A percentile compares a stretch with the other conserved stretches of the same genome.
These are phyloP conservation scores for Ammospiza nelsoni DNA, from an alignment of 2,113 vertebrate genomes.

Conservation along the genomic window DNA sequence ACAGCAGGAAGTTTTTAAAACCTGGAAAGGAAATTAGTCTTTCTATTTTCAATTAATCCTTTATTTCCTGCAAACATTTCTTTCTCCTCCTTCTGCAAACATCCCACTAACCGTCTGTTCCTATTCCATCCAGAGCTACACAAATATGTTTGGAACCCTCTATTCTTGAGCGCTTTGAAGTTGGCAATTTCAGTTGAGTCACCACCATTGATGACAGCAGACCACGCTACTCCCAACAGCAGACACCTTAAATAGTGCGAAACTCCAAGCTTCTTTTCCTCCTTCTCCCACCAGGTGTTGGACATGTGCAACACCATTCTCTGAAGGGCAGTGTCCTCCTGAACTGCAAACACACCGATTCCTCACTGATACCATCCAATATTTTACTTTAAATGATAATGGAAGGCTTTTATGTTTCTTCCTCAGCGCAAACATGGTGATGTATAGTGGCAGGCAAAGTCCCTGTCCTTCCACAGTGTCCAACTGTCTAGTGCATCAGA, in stretches of 20 bases:
- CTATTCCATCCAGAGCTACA: neutral
- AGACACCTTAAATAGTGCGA: neutral
- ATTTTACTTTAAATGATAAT: neutral
- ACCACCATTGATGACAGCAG: neutral
- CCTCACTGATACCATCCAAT: neutral
- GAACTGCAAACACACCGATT: neutral
- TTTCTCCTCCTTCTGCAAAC: neutral
- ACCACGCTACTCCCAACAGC: neutral
- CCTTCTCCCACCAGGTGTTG: neutral
- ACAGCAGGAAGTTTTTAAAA: neutral
- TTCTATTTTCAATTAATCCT: neutral
- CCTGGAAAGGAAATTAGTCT: neutral
- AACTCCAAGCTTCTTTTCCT: neutral
- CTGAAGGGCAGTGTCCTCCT: neutral
- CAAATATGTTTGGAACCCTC: neutral
- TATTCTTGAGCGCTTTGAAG: neutral
- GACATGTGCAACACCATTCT: neutral
- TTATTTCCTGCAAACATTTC: neutral
- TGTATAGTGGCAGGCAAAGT: neutral
- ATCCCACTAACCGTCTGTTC: neutral
- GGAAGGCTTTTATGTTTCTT: neutral
- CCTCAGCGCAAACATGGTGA: neutral
- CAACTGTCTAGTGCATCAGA: neutral
- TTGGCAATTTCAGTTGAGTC: neutral
- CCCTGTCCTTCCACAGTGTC: neutral